Evolutionary conservation across 2,888 invertebrate species (phyloP).

Genomic region (Chrysina gloriosa): DNA sequence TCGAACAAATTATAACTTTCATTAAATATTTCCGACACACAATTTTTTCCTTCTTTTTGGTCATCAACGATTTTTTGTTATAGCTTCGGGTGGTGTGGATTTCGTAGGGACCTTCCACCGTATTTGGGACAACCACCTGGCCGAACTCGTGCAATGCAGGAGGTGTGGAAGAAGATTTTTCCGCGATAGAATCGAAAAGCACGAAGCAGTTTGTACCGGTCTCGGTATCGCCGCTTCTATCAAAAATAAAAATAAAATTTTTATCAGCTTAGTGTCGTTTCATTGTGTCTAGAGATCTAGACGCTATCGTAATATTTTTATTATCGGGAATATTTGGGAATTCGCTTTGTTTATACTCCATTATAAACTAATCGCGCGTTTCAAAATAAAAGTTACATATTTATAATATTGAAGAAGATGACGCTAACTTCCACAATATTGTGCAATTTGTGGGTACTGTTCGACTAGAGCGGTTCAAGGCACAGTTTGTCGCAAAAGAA

Average conservation of each 20-base stretch:
- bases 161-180: constrained; percentile 74
- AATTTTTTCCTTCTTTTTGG: neutral
- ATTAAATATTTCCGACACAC: neutral
- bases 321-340: too few species aligned
- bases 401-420: too few species aligned
- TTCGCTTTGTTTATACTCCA: too few species aligned
- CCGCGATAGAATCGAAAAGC: constrained; percentile 71
- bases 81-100: constrained; percentile 60
- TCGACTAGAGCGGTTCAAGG: too few species aligned
- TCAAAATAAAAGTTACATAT: too few species aligned
- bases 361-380: too few species aligned
- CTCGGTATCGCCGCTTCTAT: constrained; percentile 41
- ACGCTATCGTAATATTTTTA: too few species aligned
- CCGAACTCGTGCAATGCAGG: constrained; percentile 69
- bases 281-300: constrained; percentile 31
- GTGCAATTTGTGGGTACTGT: too few species aligned
- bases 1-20: neutral
- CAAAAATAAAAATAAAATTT: constrained; percentile 38
- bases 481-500: too few species aligned
- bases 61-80: constrained; percentile 44
- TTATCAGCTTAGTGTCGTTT: neutral
- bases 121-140: constrained; percentile 69
- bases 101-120: constrained; percentile 60
- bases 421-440: too few species aligned
- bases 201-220: constrained; percentile 68